These are phyloP conservation scores for Pangasius sanitwongsei DNA, from an alignment of 2,797 vertebrate species.

Conservation along the genomic window DNA sequence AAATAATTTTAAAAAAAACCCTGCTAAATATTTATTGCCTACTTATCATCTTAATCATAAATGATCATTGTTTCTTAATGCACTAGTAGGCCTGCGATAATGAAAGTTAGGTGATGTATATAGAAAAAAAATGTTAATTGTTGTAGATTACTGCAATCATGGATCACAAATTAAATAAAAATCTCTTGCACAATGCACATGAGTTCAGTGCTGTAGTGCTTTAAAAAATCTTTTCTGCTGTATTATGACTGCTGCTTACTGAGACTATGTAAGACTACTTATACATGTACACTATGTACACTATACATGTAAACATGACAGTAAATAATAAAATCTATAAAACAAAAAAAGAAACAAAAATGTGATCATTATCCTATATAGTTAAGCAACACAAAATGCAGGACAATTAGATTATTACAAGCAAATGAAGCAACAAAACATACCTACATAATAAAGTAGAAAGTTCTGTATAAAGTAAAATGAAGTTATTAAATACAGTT, in stretches of 20 bases:
- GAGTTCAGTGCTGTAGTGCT: not conserved
- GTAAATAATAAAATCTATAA: not conserved
- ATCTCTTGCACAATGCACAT: not conserved
- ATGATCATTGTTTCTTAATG: not conserved
- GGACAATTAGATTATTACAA: not conserved
- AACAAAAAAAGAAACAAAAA: not conserved
- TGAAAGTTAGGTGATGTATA: not conserved
- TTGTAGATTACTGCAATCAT: not conserved
- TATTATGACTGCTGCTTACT: not conserved
- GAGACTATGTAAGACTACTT: not conserved
- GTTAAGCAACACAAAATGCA: not conserved
- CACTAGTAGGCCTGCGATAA: not conserved
- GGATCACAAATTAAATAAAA: not conserved
- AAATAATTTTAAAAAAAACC: not conserved
- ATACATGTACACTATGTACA: too few species aligned
- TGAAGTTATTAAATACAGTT: not conserved
- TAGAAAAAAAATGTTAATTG: not conserved
- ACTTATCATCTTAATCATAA: not conserved
- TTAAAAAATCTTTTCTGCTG: not conserved
- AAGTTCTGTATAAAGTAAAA: not conserved
- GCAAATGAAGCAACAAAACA: not conserved
- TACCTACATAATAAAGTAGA: not conserved
- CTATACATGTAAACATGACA: not conserved
- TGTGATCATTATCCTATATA: not conserved
- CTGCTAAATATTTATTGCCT: not conserved